phyloP scores from a whole-genome alignment of 2,113 vertebrate species.

The Malurus alboscapulatus region DNA sequence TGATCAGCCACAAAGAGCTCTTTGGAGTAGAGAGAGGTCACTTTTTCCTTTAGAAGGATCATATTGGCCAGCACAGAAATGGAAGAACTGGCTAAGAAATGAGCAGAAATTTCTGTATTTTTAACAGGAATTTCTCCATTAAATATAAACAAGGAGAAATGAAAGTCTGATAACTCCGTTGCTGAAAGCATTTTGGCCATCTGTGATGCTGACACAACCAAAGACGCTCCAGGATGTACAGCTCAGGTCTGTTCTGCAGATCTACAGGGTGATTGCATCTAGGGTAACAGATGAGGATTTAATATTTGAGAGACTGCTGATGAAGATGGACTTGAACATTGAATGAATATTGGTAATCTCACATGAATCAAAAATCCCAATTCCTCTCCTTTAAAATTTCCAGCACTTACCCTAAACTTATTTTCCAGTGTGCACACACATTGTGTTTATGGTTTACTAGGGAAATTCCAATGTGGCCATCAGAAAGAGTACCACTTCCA shows the following conservation, averaged over 20 bases:
- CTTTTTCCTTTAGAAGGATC: neutral
- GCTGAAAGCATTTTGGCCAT: neutral
- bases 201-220: neutral
- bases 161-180: neutral
- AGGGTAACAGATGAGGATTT: neutral
- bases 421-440: neutral
- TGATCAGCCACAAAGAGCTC: neutral
- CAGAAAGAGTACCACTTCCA: neutral
- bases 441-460: neutral
- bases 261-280: neutral
- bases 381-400: neutral
- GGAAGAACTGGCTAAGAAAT: neutral
- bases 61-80: neutral
- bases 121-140: neutral
- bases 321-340: neutral
- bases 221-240: neutral
- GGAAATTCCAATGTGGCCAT: neutral
- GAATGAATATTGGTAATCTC: no score
- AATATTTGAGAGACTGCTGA: neutral
- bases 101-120: neutral
- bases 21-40: neutral
- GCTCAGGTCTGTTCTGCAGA: neutral
- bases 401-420: neutral
- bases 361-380: neutral
- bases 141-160: neutral